Evolutionary conservation across 2,797 vertebrate species (phyloP).

Genomic region (Sardinella longiceps): DNA sequence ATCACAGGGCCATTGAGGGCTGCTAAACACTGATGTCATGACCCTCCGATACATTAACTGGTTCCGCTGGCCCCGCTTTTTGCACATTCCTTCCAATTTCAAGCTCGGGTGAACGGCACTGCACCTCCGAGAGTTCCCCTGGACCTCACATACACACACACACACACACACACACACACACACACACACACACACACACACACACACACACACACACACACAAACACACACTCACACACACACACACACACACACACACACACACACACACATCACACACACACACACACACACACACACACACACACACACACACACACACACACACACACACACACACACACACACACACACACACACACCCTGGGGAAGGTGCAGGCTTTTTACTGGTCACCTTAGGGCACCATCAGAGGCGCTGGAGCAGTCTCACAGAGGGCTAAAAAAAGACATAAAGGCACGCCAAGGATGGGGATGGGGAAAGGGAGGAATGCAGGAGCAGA

Average conservation of each 20-base stretch:
- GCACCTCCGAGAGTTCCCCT: constrained; percentile 34
- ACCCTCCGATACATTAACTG: constrained; percentile 68
- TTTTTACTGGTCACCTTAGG: neutral
- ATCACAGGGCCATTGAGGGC: constrained; percentile 38
- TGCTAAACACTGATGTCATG: constrained; percentile 67
- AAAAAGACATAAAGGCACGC: neutral
- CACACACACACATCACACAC: neutral
- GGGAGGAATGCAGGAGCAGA: neutral
- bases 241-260: neutral
- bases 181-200: neutral
- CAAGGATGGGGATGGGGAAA: neutral
- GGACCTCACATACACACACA: constrained; percentile 14
- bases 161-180: neutral
- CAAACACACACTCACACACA: neutral
- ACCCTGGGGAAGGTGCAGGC: neutral
- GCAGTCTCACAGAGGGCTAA: constrained; percentile 34
- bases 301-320: neutral
- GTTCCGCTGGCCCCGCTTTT: constrained; percentile 59
- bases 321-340: neutral
- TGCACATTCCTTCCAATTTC: constrained; percentile 72
- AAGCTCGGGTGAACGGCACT: constrained; percentile 63
- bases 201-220: neutral
- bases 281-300: neutral
- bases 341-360: constrained; percentile 6
- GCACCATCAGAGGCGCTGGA: neutral